A percentile compares a stretch with the other conserved stretches of the same genome.
These are phyloP conservation scores for Lingula anatina DNA, from an alignment of 2,888 invertebrate genomes.

Conservation along the genomic window DNA sequence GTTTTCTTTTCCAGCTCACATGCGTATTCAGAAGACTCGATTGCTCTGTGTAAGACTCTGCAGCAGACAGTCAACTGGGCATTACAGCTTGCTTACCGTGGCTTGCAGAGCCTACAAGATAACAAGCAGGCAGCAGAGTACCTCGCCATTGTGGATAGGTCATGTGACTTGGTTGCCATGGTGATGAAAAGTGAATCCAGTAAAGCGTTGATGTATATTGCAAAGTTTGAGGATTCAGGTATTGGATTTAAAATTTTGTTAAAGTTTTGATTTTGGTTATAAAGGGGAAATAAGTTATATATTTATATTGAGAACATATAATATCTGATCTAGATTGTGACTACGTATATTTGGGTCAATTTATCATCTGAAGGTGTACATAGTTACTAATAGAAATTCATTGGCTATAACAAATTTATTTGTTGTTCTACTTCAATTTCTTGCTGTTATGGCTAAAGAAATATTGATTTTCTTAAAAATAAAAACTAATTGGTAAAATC, in stretches of 20 bases:
- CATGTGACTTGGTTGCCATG: slow-evolving; percentile 36
- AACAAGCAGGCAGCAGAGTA: slow-evolving; percentile 37
- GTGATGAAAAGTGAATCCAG: slow-evolving; percentile 42
- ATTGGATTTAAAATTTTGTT: slow-evolving; percentile 15
- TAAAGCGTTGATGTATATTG: slow-evolving; percentile 48
- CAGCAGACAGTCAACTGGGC: slow-evolving; percentile 62
- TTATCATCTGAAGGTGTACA: too few species aligned
- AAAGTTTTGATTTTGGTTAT: background rate
- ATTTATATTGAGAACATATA: too few species aligned
- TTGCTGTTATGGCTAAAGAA: too few species aligned
- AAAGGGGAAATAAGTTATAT: background rate
- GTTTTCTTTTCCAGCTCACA: too few species aligned
- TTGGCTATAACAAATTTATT: too few species aligned
- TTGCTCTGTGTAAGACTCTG: slow-evolving; percentile 62
- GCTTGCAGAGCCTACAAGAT: slow-evolving; percentile 42
- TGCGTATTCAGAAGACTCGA: too few species aligned
- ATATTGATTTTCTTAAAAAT: too few species aligned
- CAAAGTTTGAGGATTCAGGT: slow-evolving; percentile 57
- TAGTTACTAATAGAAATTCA: too few species aligned
- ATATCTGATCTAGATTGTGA: too few species aligned
- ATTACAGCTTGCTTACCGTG: slow-evolving; percentile 39
- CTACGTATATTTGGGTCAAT: too few species aligned
- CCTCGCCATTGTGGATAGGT: slow-evolving; percentile 41
- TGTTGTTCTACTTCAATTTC: too few species aligned
- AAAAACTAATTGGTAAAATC: too few species aligned